These are phyloP conservation scores for Empis stercorea DNA, from an alignment of 2,888 invertebrate species.

Conservation along the genomic window DNA sequence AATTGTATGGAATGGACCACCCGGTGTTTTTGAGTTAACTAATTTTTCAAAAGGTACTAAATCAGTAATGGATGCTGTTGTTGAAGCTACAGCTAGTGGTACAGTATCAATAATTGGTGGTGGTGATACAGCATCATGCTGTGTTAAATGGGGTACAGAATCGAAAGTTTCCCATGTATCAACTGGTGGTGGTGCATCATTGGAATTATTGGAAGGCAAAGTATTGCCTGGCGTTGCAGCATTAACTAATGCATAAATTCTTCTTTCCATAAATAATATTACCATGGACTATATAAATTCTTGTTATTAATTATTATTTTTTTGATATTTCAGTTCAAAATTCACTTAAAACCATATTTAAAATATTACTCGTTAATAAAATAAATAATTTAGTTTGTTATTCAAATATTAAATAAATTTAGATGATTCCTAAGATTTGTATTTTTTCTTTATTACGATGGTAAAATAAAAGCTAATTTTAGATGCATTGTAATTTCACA, in stretches of 20 bases:
- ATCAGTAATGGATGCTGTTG: conserved; percentile 87
- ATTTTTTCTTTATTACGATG: no score
- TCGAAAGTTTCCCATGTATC: conserved; percentile 90
- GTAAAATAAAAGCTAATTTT: no score
- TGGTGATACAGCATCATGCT: conserved; percentile 94
- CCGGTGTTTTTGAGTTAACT: conserved; percentile 95
- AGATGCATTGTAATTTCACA: no score
- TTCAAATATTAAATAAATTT: no score
- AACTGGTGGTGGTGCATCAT: conserved; percentile 84
- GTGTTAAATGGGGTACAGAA: conserved; percentile 92
- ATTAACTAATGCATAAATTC: conserved; percentile 35
- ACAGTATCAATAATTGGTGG: conserved; percentile 87
- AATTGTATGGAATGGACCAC: conserved; percentile 99
- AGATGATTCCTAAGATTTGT: no score
- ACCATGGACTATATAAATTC: no score
- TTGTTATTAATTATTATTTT: no score
- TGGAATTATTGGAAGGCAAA: conserved; percentile 84
- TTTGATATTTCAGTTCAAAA: no score
- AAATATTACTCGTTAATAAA: no score
- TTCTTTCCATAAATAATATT: no score
- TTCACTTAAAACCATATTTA: no score
- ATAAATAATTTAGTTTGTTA: no score
- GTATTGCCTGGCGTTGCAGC: conserved; percentile 80
- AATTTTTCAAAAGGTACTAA: conserved; percentile 89
- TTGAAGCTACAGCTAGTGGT: conserved; percentile 72